Evolutionary conservation across 2,797 vertebrate genomes (phyloP), one percentile per base, ranked within the genome.

Genomic region (Avahi laniger): DNA sequence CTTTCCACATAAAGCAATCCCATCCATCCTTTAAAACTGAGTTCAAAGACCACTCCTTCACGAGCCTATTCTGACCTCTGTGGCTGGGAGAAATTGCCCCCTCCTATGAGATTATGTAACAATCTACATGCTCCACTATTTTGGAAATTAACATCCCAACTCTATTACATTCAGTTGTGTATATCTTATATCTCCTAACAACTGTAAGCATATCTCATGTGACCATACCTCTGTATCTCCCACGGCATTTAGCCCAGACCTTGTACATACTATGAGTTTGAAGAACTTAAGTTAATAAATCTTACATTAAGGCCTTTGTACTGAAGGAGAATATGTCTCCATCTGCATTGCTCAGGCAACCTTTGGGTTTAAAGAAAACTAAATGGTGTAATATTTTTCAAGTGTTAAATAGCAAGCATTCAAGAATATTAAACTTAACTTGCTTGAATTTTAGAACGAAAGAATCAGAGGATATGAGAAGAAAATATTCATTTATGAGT

Each of bases 341-440:
- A 63, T 26, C 41, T 35, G 26, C 46, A 91, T 41, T 70, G 20
- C 41, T 96, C 59, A 75, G 61, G n/a, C 20, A 81, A 69, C 15
- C 50, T 89, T 79, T n/a, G 13, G 11, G 9, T 75, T 80, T 78
- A 69, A 87, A 93, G 79, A 93, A 94, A 95, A 95, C 43, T 38
- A 89, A 95, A 83, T 33, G 26, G 5, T 30, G 48, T 54, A 75
- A 79, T 78, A 26, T 30, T 59, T 95, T 78, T 76, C 86, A 95
- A 78, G 38, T 35, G 28, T 73, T 94, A 30, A 2, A 57, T 79
- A 83, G 6, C 14, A 84, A 79, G 38, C 67, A 69, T 79, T 26
- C 41, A 84, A n/a, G 10, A 69, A 86, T 61, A 28, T 43, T 86
- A 91, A 86, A 91, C 5, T 72, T 91, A 75, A 94, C 9, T 67